Base-by-base conservation (phyloP, 2,797 vertebrate genomes). In the Spondyliosoma cantharus region DNA sequence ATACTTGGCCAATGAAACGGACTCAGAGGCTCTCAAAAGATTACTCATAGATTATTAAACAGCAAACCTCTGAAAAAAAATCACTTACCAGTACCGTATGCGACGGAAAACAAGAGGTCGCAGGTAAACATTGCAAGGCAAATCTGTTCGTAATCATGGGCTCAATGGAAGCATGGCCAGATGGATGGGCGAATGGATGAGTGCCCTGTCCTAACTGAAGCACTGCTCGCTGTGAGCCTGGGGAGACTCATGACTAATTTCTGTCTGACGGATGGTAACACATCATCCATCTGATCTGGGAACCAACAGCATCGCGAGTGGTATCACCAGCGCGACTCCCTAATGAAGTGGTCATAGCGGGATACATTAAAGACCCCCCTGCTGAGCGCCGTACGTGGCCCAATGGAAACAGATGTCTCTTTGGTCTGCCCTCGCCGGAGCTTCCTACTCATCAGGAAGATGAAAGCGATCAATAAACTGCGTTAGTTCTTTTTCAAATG, bases 391-490 rank as follows among this genome's bases (percentile, higher is more conserved):
- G 54, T 65, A 69, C 76, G 60, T 64, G 80, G 80, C 73, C 71
- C 46, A 29, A 11, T 24, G 46, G 49, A 86, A 87, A 80, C 82
- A 80, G 73, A 74, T 64, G 22, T 52, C 60, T 53, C 80, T 88
- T 72, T 87, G 78, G 83, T 78, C 61, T 64, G 76, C 62, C 70
- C 80, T 71, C 8, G 15, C 69, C 72, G 57, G 45, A 84, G 84
- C 83, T 85, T 88, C 71, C 50, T 60, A 61, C 76, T 79, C 77
- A 80, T 74, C 61, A 73, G 53, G 25, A 81, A 87, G 88, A 93
- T 92, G 78, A 93, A 91, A 92, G 90, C 54, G 3, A 76, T 74
- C 52, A 70, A 87, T 81, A 62, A 80, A 42, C 73, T 29, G 48
- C 68, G 66, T 59, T 63, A 46, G 53, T 76, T 74, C 25, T 81